These are phyloP conservation scores for Crotalus helleri DNA, from an alignment of 2,113 vertebrate genomes.

Conservation along the genomic window DNA sequence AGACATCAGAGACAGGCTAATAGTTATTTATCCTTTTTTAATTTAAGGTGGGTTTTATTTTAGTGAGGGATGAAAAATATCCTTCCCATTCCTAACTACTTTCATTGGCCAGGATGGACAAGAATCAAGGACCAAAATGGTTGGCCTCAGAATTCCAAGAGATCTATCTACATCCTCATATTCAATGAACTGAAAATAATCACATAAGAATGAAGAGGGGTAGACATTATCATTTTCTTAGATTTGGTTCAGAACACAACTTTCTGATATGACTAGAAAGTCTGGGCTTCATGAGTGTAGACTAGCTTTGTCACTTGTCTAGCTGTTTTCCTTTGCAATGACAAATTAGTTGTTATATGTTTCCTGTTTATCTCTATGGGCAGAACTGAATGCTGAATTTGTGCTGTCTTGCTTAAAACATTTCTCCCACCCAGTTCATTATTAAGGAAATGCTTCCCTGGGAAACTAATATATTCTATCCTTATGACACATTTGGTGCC, in stretches of 20 bases:
- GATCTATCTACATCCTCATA: background rate
- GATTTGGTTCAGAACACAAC: background rate
- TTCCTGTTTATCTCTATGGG: constrained; percentile 24
- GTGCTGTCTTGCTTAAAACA: background rate
- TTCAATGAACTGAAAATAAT: background rate
- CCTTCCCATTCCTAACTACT: background rate
- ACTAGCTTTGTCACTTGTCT: constrained; percentile 8
- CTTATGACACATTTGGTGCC: background rate
- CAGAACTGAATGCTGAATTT: background rate
- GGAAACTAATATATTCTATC: background rate
- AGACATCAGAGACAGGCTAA: background rate
- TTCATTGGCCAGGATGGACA: background rate
- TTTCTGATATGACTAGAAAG: background rate
- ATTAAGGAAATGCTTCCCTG: constrained; percentile 21
- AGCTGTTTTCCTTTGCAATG: background rate
- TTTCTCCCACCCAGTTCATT: background rate
- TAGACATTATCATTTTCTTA: background rate
- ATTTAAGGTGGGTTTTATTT: background rate
- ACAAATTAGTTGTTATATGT: constrained; percentile 3
- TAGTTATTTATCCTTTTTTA: background rate
- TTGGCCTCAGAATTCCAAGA: background rate
- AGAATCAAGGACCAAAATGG: background rate
- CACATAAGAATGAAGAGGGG: background rate
- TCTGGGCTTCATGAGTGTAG: background rate
- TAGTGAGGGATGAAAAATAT: background rate